Base-by-base conservation (phyloP, 2,888 invertebrate species). In the Matsumyia berberina region DNA sequence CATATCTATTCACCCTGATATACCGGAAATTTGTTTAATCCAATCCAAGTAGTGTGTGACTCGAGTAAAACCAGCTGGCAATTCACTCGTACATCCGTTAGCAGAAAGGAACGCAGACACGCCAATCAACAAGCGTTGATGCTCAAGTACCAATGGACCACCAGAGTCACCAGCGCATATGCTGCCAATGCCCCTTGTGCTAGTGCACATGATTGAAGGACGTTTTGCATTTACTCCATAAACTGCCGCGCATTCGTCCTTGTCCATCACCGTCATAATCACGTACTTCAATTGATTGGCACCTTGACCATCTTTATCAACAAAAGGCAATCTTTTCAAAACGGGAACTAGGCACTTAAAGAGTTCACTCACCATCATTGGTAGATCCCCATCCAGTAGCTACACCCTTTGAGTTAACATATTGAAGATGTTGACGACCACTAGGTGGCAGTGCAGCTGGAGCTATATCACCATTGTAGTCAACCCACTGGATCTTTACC, bases 331-430 rank as follows among this genome's bases (percentile, higher is more conserved):
- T 7, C 12, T 19, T 39, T n/a, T n/a, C 12, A 12, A 11, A 8
- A 19, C 9, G 15, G n/a, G 11, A 17, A 7, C 2, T 1, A 17
- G 7, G 8, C n/a, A 17, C 0, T 3, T 1, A 0, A 7, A n/a
- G 33, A 2, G 0, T 12, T 11, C 17, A 19, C 87, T 89, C 66
- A 87, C 88, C 76, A 74, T 89, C 88, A 8, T 88, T 88, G 15
- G 86, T 87, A 49, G 89, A 88, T 17, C 91, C 92, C 91, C 91
- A 92, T 8, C 92, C 92, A n/a, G 89, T 90, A 58, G 91, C 90
- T 37, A 90, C 88, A 12, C 89, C 92, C 31, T 87, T 88, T 12
- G 77, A 73, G 11, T 89, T 89, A 2, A 87, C 88, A 55, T 89
- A 90, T 33, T 87, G 86, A 0, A 89, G 88, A 2, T 67, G 39